Base-by-base conservation (phyloP, 2,888 invertebrate genomes). In the Drosophila kuntzei region DNA sequence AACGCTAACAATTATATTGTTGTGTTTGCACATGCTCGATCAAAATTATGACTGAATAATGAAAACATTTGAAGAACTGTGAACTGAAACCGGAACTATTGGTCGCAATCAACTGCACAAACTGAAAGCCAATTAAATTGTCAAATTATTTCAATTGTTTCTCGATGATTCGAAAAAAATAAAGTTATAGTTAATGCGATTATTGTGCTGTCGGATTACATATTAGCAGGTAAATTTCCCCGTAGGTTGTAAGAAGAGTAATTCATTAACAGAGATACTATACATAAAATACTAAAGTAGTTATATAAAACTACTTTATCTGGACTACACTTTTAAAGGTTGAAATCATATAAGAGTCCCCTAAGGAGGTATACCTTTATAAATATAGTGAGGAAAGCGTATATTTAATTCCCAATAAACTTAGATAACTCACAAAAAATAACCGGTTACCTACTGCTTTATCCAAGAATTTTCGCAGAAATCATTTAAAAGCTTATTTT, bases 1-100 rank as follows among this genome's bases (percentile, higher is more conserved):
- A 82, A 84, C 81, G 68, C 20, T 51, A 20, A 32, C 32, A 55
- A 54, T 27, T 70, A 41, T n/a, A 8, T 18, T 25, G 14, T 9
- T 53, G 16, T 41, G 22, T 34, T 62, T 51, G 32, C 27, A 61
- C 41, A 57, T 20, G 43, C 37, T 54, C 41, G 20, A 25, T 36
- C 36, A 37, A 18, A 44, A 46, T 67, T 46, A 27, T 27, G 34
- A 34, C 51, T 6, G 14, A 1, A 54, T 20, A 25, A 60, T 49
- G 29, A 32, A 46, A 7, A n/a, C 27, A 39, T 34, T 57, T 49
- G 14, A 16, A 34, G 41, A 25, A 55, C 22, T n/a, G 18, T 5
- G 9, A 47, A n/a, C 44, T 16, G 16, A 8, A 59, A 37, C 6
- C 32, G 29, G n/a, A 50, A 22, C n/a, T 7, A 18, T 27, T 14